Conservation (phyloP, 2,113 vertebrate genomes). For the Phocoena sinus region DNA sequence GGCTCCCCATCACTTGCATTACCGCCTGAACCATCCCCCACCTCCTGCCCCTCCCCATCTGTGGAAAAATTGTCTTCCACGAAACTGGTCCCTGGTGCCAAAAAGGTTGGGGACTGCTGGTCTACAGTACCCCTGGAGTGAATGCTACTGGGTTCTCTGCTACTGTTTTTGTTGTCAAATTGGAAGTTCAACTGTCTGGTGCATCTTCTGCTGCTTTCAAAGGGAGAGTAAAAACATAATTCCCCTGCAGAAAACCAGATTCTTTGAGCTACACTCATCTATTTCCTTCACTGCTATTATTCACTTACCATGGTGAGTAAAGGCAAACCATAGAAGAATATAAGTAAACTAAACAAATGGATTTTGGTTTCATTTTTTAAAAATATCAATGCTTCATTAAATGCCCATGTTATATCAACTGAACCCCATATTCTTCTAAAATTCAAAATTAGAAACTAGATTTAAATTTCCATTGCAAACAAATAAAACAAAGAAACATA, state of each 20-base stretch:
- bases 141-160: not conserved
- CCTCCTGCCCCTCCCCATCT: too few relatives aligned
- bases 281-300: not conserved
- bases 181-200: not conserved
- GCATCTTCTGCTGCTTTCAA: not conserved
- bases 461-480: not conserved
- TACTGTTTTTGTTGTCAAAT: not conserved
- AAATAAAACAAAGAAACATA: not conserved
- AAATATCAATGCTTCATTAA: not conserved
- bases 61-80: too few relatives aligned
- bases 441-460: constrained; percentile 14
- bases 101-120: too few relatives aligned
- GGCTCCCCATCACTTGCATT: too few relatives aligned
- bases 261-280: not conserved
- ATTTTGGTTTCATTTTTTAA: constrained; percentile 10
- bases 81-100: not conserved
- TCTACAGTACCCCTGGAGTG: not conserved
- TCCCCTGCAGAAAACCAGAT: not conserved
- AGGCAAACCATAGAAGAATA: not conserved
- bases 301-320: not conserved
- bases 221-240: not conserved
- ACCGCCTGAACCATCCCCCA: too few relatives aligned
- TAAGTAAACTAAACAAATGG: not conserved
- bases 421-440: not conserved
- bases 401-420: not conserved